phyloP scores from a whole-genome alignment of 2,113 vertebrate species.

The Thinocorus orbignyianus region DNA sequence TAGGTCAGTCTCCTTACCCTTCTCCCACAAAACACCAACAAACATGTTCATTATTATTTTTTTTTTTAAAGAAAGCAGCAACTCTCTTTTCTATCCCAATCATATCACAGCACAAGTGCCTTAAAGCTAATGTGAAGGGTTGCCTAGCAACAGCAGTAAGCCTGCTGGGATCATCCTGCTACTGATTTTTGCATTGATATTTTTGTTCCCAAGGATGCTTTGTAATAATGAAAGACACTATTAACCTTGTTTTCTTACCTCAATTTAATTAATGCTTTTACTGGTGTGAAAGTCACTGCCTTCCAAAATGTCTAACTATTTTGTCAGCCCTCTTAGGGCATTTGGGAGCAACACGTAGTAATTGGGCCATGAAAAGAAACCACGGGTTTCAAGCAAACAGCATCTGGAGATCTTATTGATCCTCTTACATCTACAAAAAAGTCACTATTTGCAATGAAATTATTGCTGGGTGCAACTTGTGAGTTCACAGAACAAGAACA shows the following conservation, averaged over 20 bases:
- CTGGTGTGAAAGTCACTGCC: not conserved
- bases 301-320: not conserved
- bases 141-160: constrained; percentile 7
- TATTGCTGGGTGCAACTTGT: not conserved
- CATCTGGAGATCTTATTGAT: not conserved
- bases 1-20: not conserved
- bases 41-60: not conserved
- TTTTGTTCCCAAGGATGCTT: not conserved
- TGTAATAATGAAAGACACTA: not conserved
- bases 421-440: not conserved
- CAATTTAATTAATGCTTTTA: not conserved
- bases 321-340: not conserved
- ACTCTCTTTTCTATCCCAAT: not conserved
- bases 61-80: not conserved
- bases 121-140: not conserved
- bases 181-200: not conserved
- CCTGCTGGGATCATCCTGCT: not conserved
- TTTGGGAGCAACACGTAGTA: not conserved
- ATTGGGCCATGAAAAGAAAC: not conserved
- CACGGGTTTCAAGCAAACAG: not conserved
- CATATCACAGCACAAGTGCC: not conserved
- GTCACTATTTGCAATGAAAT: not conserved
- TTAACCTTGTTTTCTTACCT: not conserved
- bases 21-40: not conserved
- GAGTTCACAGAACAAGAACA: not conserved